phyloP scores from a whole-genome alignment of 2,113 vertebrate species.

The Egretta garzetta region DNA sequence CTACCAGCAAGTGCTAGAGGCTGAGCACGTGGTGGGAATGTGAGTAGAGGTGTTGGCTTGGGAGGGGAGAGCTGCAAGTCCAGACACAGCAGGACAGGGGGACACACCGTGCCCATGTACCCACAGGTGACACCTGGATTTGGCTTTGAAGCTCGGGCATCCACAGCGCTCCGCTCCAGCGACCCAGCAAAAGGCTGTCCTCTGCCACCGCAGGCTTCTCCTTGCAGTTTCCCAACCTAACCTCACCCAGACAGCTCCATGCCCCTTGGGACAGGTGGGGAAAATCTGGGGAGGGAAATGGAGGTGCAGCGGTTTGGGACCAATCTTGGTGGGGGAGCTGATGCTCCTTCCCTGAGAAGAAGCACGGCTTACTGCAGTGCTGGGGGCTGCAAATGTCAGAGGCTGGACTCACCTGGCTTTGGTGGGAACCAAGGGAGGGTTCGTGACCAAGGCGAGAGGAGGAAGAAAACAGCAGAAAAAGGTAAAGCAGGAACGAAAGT shows the following conservation, averaged over 20 bases:
- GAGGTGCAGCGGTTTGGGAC: background rate
- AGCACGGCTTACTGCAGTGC: background rate
- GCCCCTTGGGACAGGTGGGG: background rate
- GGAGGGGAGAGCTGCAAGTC: background rate
- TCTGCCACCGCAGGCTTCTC: background rate
- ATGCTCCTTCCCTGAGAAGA: background rate
- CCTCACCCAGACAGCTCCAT: background rate
- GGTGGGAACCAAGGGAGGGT: background rate
- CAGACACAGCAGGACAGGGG: background rate
- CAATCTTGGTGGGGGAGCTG: accelerated
- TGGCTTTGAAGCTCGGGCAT: background rate
- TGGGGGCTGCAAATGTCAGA: background rate
- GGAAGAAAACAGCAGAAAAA: background rate
- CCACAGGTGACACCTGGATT: accelerated
- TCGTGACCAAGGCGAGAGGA: background rate
- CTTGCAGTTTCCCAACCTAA: background rate
- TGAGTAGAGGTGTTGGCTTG: background rate
- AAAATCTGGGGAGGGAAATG: background rate
- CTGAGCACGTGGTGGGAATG: accelerated
- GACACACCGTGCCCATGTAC: accelerated
- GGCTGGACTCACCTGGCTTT: background rate
- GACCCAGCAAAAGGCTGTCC: background rate
- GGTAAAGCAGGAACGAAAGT: background rate
- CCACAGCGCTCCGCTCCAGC: background rate
- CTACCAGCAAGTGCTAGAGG: background rate